Percentiles rank a stretch among this genome's conserved stretches.
These are phyloP conservation scores for Gerris lacustris DNA, from an alignment of 2,888 invertebrate species.

Conservation along the genomic window DNA sequence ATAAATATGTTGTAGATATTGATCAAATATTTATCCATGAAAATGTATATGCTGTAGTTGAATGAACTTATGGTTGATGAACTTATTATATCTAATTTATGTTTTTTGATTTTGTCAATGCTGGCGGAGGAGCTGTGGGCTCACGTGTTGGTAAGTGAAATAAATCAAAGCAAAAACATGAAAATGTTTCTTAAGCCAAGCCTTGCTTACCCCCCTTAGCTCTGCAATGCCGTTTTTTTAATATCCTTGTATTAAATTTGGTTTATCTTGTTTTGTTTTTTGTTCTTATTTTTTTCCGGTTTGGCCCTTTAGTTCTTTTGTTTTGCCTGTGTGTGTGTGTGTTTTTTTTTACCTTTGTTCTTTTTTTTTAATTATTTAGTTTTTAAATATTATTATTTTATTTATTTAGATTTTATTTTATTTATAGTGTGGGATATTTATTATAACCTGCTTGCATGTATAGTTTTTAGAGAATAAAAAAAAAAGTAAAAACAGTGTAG, in stretches of 20 bases:
- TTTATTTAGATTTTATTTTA: too few species aligned
- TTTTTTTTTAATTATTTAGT: too few species aligned
- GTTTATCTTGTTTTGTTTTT: not conserved
- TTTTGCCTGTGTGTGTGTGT: conserved; percentile 1
- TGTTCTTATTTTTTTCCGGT: conserved; percentile 1
- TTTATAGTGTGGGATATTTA: too few species aligned
- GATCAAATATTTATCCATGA: too few species aligned
- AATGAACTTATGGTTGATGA: not conserved
- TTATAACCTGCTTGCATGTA: too few species aligned
- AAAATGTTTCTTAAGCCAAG: conserved; percentile 17
- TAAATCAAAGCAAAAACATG: conserved; percentile 19
- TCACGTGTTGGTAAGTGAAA: conserved; percentile 40
- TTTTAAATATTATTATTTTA: too few species aligned
- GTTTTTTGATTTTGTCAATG: not conserved
- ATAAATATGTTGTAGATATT: too few species aligned
- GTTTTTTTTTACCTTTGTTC: too few species aligned
- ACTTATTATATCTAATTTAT: not conserved
- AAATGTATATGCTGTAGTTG: too few species aligned
- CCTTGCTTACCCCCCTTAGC: conserved; percentile 15
- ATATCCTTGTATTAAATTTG: not conserved
- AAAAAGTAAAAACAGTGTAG: too few species aligned
- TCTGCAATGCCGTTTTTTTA: too few species aligned
- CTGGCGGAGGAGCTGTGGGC: conserved; percentile 32
- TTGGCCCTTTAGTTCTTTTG: conserved; percentile 6
- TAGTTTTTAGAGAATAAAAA: too few species aligned